These are phyloP conservation scores for Tyto alba DNA, from an alignment of 2,113 vertebrate species.

Conservation along the genomic window DNA sequence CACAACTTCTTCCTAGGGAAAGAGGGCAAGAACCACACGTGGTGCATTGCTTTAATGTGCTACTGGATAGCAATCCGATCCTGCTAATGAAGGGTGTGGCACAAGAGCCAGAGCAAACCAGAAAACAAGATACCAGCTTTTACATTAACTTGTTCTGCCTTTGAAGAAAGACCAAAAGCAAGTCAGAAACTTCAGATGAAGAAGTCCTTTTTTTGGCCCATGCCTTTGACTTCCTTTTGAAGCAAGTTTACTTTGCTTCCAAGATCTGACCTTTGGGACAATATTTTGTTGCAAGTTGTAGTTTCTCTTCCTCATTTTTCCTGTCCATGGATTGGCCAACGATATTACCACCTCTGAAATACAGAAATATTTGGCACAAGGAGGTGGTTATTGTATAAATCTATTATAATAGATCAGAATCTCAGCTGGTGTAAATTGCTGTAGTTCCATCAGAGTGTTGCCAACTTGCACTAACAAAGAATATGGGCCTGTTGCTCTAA, in stretches of 20 bases:
- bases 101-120: neutral
- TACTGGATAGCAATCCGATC: neutral
- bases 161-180: neutral
- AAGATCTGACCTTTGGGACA: neutral
- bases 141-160: neutral
- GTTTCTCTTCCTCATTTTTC: neutral
- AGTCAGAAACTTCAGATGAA: neutral
- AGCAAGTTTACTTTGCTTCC: neutral
- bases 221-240: neutral
- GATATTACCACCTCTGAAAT: neutral
- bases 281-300: neutral
- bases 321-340: neutral
- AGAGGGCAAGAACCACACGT: neutral
- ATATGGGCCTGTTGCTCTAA: neutral
- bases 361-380: neutral
- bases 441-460: neutral
- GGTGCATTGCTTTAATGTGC: neutral
- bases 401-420: neutral
- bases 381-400: neutral
- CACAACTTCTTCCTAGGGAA: neutral
- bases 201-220: neutral
- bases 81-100: neutral
- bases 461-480: neutral
- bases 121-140: neutral
- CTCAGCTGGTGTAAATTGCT: neutral